Conservation (phyloP, 92 coral and sea anemone genomes). For the Diadumene lineata region DNA sequence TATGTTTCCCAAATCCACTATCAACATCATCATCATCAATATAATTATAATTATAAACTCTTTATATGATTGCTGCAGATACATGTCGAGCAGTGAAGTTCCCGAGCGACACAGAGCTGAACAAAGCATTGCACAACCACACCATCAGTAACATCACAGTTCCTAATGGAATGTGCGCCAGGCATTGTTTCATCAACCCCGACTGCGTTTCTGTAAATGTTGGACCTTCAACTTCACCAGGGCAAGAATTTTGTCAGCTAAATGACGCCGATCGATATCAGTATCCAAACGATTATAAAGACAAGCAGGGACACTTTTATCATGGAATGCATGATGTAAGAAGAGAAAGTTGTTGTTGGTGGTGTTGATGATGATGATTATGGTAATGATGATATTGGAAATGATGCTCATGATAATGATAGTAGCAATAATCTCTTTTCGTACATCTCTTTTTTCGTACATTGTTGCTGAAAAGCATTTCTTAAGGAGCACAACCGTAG, state of each 20-base stretch:
- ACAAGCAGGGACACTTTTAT: conserved; percentile 11
- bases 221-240: conserved; percentile 2
- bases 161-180: background rate
- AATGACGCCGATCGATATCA: conserved; percentile 22
- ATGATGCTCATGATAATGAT: background rate
- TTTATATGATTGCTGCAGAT: background rate
- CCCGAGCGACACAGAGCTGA: background rate
- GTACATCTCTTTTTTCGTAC: no score
- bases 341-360: background rate
- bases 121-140: background rate
- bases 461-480: no score
- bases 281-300: conserved; percentile 6
- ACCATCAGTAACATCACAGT: background rate
- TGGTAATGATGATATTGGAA: background rate
- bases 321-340: background rate
- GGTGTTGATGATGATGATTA: background rate
- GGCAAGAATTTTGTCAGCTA: background rate
- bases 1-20: no score
- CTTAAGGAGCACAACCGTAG: no score
- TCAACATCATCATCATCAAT: no score
- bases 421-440: no score
- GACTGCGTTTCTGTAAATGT: background rate
- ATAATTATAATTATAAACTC: no score
- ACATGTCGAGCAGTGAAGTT: background rate
- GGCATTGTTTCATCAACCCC: background rate